Evolutionary conservation across 92 coral and sea anemone species (phyloP), one percentile per base, ranked within the genome.

Genomic region (Epizoanthus illoricatus): DNA sequence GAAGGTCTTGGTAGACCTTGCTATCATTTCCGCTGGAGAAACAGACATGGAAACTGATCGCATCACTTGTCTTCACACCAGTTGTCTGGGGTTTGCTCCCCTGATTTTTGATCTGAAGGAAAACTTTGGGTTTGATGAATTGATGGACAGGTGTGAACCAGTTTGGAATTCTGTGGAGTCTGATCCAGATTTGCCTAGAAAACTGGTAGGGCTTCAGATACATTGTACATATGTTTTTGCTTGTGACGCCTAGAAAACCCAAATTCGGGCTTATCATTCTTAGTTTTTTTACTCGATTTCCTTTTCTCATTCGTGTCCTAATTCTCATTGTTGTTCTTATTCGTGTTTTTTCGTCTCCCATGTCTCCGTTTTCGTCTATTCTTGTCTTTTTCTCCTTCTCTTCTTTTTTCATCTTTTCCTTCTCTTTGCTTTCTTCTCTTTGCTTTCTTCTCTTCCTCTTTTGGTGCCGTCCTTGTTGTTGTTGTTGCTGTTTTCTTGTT

Each of bases 21-120:
- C 98, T 11, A 92, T 91, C 74, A 87, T 91, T 63, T 91, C 98
- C 42, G 98, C 93, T 69, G 98, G 92, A 39, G 98, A 94, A 81
- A 84, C 90, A 18, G 95, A 86, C 80, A 63, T 88, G 87, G 96
- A 91, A 74, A 86, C 85, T 36, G 89, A 86, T 47, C 89, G 90
- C 23, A 91, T 94, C 64, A 81, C 93, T 19, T 80, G 90, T 62
- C 74, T 94, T 65, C 98, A 94, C 39, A 84, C 95, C 8, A 89
- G 93, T 41, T 88, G 96, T 45, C 81, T 90, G 7, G 96, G 94
- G 5, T 94, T 93, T 68, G 89, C 90, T n/a, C 92, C 98, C 2
- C 86, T 93, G 41, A 93, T 93, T 49, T 93, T 89, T 71, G 95
- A 90, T 49, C 81, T 92, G 65, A 20, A 85, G 24, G 18, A 75